A percentile compares a stretch with the other conserved stretches of the same genome.
These are phyloP conservation scores for Metopolophium dirhodum DNA, from an alignment of 1,140 invertebrate species.

Conservation along the genomic window DNA sequence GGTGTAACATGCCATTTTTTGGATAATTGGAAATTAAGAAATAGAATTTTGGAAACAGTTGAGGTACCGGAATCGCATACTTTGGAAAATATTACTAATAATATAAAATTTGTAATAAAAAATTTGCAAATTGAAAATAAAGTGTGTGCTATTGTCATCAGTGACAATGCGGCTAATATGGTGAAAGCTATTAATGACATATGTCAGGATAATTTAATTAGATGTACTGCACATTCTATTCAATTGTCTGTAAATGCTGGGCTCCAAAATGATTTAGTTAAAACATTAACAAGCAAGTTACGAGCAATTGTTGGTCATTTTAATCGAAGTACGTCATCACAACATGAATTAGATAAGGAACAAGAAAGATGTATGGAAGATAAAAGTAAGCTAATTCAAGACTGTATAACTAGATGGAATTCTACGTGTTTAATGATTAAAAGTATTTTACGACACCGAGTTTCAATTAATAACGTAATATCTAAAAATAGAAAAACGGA, in stretches of 20 bases:
- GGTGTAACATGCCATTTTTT: neutral
- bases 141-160: slow-evolving; percentile 26
- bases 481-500: neutral
- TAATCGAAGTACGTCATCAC: neutral
- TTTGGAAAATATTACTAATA: neutral
- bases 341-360: neutral
- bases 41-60: neutral
- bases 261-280: neutral
- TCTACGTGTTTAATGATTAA: slow-evolving; percentile 4
- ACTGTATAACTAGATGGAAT: slow-evolving; percentile 11
- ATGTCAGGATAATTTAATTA: slow-evolving; percentile 17
- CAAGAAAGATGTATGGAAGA: neutral
- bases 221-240: slow-evolving; percentile 46
- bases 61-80: neutral
- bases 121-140: neutral
- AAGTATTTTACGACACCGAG: neutral
- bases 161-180: slow-evolving; percentile 59
- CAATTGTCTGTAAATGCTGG: slow-evolving; percentile 39
- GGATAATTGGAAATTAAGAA: neutral
- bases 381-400: slow-evolving; percentile 30
- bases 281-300: neutral
- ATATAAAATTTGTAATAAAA: neutral
- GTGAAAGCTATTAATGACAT: slow-evolving; percentile 54
- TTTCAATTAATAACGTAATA: neutral
- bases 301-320: neutral